Evolutionary conservation across 2,888 invertebrate genomes (phyloP).

Genomic region (Meiosimyza platycephala): DNA sequence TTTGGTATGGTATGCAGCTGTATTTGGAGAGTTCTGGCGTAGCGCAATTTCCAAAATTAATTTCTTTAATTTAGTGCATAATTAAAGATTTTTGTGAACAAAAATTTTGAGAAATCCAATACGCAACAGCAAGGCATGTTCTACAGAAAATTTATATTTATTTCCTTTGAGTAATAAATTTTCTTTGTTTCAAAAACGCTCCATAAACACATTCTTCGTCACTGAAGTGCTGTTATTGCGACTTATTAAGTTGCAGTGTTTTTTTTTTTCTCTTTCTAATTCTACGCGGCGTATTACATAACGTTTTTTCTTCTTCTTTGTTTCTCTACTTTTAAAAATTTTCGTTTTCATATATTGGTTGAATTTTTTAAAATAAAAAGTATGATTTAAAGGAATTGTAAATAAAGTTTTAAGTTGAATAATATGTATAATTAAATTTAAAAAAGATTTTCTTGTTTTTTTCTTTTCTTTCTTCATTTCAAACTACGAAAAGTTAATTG

Average conservation of each 20-base stretch:
- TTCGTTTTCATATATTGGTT: constrained; percentile 31
- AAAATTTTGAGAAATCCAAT: no score
- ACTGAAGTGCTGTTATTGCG: constrained; percentile 46
- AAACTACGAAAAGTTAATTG: constrained; percentile 29
- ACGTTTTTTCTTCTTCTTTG: constrained; percentile 36
- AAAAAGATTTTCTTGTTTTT: constrained; percentile 32
- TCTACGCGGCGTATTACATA: constrained; percentile 30
- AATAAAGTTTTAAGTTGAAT: constrained; percentile 22
- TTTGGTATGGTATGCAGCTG: background rate
- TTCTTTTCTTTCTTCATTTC: constrained; percentile 37
- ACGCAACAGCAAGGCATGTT: no score
- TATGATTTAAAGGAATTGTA: constrained; percentile 56
- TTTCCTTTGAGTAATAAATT: constrained; percentile 27
- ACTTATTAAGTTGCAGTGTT: constrained; percentile 44
- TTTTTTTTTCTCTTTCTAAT: constrained; percentile 44
- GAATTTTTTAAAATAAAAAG: constrained; percentile 27
- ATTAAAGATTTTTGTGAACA: no score
- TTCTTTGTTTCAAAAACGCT: constrained; percentile 53
- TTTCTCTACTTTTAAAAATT: constrained; percentile 38
- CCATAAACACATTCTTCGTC: constrained; percentile 59
- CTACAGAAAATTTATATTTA: background rate
- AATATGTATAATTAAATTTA: constrained; percentile 26
- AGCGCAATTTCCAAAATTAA: no score
- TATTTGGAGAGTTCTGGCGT: no score
- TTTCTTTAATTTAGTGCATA: no score